Conservation (phyloP, 2,113 vertebrate genomes). For the Melanotaenia duboulayi region DNA sequence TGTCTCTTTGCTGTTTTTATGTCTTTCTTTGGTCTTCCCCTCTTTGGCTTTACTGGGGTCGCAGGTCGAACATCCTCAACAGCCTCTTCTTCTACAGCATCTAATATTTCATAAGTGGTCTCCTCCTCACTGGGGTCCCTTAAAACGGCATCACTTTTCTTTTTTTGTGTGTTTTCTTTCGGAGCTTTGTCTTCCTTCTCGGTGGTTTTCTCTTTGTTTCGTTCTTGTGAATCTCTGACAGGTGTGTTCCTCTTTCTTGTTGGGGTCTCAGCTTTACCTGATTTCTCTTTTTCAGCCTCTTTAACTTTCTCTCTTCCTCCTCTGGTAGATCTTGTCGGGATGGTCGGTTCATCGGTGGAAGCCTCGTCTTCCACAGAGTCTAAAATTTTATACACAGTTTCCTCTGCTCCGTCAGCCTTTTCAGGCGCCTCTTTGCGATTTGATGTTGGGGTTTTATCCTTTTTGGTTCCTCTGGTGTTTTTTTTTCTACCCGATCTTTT, state of each 20-base stretch:
- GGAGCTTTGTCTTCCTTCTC: neutral
- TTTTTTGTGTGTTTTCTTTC: slow-evolving; percentile 5
- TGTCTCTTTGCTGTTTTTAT: slow-evolving; percentile 12
- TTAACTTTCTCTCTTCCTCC: slow-evolving; percentile 20
- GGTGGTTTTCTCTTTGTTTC: neutral
- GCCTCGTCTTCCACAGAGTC: slow-evolving; percentile 52
- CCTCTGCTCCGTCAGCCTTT: slow-evolving; percentile 9
- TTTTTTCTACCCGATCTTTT: slow-evolving; percentile 23
- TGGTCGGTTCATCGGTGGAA: neutral
- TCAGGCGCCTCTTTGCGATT: neutral
- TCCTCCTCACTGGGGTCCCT: slow-evolving; percentile 18
- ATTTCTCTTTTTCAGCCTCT: neutral
- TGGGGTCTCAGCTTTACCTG: slow-evolving; percentile 1
- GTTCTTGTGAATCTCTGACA: slow-evolving; percentile 29
- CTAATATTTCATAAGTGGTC: slow-evolving; percentile 8
- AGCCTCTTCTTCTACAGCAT: slow-evolving; percentile 35
- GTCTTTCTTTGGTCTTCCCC: slow-evolving; percentile 48
- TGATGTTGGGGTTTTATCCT: neutral
- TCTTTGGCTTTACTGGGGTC: slow-evolving; percentile 1
- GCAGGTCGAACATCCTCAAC: neutral
- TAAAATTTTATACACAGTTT: slow-evolving; percentile 36
- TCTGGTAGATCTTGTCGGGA: slow-evolving; percentile 41
- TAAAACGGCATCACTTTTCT: neutral
- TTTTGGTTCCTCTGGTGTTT: slow-evolving; percentile 42
- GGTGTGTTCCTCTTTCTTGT: slow-evolving; percentile 34